phyloP scores from a whole-genome alignment of 2,888 invertebrate genomes.

The Drosophila nr. perissopoda region DNA sequence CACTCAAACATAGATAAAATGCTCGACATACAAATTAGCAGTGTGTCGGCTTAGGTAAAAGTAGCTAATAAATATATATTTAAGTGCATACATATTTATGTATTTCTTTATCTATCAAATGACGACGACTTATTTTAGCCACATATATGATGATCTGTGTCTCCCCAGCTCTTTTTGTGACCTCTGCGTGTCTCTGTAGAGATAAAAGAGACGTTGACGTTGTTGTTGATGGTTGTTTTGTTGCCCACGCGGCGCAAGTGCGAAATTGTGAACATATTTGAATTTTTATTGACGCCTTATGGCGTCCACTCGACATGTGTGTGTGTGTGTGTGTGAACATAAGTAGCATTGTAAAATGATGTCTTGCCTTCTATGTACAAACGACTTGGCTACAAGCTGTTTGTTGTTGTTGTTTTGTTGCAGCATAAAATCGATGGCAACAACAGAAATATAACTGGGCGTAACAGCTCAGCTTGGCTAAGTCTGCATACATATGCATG shows the following conservation, averaged over 20 bases:
- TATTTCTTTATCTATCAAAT: conserved; percentile 40
- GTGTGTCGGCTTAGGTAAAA: conserved; percentile 8
- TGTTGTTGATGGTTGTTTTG: conserved; percentile 7
- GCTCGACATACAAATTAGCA: background rate
- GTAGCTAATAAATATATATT: conserved; percentile 20
- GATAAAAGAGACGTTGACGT: conserved; percentile 49
- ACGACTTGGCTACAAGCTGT: conserved; percentile 35
- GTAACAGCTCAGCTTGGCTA: conserved; percentile 49
- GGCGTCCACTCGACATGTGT: conserved; percentile 6
- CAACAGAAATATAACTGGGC: conserved; percentile 45
- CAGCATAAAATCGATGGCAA: conserved; percentile 71
- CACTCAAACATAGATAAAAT: background rate
- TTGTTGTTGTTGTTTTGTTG: conserved; percentile 30
- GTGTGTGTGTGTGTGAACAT: conserved; percentile 44
- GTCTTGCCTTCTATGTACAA: conserved; percentile 78
- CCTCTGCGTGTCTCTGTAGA: conserved; percentile 27
- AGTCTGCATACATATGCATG: conserved; percentile 15
- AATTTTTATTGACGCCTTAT: conserved; percentile 68
- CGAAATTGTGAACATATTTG: conserved; percentile 72
- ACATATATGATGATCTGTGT: background rate
- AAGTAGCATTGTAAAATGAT: conserved; percentile 78
- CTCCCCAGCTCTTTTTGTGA: conserved; percentile 13
- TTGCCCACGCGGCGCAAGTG: conserved; percentile 66
- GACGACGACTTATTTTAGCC: background rate
- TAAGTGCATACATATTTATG: conserved; percentile 14